A percentile compares a stretch with the other conserved stretches of the same genome.
Evolutionary conservation across 2,113 vertebrate genomes (phyloP).

Genomic region (Gobiocypris rarus): DNA sequence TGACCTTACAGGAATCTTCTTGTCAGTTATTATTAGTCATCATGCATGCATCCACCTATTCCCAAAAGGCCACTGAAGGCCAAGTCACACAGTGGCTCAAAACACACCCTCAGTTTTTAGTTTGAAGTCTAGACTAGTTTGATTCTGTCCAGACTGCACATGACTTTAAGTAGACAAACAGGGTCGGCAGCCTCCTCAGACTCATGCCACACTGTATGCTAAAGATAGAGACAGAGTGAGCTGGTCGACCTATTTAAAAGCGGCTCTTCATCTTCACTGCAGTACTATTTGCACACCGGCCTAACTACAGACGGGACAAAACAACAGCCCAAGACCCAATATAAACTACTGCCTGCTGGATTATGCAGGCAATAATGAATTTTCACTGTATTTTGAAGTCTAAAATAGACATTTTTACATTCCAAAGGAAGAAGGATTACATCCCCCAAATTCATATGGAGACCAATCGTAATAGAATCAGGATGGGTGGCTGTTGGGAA

Average conservation of each 20-base stretch:
- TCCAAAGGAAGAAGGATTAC: background rate
- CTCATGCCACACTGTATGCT: conserved; percentile 63
- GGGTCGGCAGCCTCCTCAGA: conserved; percentile 65
- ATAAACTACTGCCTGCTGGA: background rate
- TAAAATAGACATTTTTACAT: background rate
- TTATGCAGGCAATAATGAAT: background rate
- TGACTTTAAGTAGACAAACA: conserved; percentile 66
- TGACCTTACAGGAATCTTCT: conserved; percentile 29
- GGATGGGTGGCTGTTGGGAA: background rate
- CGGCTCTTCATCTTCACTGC: conserved; percentile 55
- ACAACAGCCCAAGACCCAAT: background rate
- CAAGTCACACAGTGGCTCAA: conserved; percentile 56
- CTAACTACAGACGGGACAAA: conserved; percentile 37
- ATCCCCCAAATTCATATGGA: background rate
- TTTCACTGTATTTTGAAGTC: background rate
- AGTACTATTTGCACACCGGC: conserved; percentile 58
- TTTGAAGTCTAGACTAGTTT: conserved; percentile 49
- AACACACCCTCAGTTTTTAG: conserved; percentile 71
- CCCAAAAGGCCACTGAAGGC: conserved; percentile 60
- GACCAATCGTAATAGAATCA: background rate
- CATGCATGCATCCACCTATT: conserved; percentile 61
- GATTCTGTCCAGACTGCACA: conserved; percentile 43
- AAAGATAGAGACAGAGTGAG: conserved; percentile 66
- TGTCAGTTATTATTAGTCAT: conserved; percentile 55
- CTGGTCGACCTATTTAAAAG: conserved; percentile 72